Evolutionary conservation across 2,113 vertebrate genomes (phyloP).

Genomic region (Pteropus alecto): DNA sequence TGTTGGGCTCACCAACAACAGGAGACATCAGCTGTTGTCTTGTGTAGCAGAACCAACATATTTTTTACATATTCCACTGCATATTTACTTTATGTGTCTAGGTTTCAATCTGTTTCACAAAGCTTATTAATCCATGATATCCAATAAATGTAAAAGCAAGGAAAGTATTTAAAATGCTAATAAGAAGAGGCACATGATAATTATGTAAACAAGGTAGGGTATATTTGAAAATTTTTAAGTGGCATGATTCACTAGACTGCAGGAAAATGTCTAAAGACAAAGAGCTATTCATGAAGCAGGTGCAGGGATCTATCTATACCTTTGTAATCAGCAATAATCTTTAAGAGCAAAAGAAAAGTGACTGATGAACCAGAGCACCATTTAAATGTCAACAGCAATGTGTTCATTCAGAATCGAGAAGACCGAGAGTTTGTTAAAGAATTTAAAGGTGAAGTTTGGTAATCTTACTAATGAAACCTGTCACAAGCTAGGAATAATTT

Average conservation of each 20-base stretch:
- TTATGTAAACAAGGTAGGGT: not conserved
- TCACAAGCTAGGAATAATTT: not conserved
- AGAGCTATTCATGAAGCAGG: conserved; percentile 25
- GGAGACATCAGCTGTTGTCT: not conserved
- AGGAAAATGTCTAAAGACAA: conserved; percentile 35
- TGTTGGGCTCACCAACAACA: not conserved
- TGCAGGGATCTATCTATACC: not conserved
- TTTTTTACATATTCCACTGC: not conserved
- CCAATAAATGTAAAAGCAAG: conserved; percentile 41
- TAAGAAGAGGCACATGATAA: not conserved
- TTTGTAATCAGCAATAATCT: not conserved
- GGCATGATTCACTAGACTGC: not conserved
- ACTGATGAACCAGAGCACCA: not conserved
- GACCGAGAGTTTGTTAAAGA: not conserved
- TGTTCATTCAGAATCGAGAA: not conserved
- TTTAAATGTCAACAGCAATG: not conserved
- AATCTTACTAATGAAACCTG: not conserved
- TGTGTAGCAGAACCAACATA: not conserved
- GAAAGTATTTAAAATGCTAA: not conserved
- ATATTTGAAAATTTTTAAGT: not conserved
- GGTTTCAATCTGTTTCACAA: not conserved
- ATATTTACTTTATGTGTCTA: not conserved
- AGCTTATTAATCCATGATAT: not conserved
- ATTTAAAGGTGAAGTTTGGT: not conserved
- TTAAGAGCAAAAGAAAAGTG: not conserved